A percentile compares a stretch with the other conserved stretches of the same genome.
These are phyloP conservation scores for Eremophila alpestris DNA, from an alignment of 2,797 vertebrate genomes.

Conservation along the genomic window DNA sequence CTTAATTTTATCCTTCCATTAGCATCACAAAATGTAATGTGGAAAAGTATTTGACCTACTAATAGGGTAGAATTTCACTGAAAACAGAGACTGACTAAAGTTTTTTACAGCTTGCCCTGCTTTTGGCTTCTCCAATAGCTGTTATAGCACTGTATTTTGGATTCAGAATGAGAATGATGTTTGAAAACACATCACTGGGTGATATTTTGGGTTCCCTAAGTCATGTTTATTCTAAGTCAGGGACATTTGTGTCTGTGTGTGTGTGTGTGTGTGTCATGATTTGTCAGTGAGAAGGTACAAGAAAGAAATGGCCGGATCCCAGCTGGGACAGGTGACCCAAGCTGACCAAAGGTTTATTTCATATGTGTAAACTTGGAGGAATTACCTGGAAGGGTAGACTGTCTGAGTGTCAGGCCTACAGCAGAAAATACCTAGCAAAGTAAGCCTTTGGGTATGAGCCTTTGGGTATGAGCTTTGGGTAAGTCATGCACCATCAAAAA, in stretches of 20 bases:
- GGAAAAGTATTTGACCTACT: background rate
- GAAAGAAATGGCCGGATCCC: background rate
- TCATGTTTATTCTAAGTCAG: background rate
- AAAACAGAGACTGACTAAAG: background rate
- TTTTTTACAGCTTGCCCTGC: background rate
- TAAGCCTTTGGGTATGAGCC: background rate
- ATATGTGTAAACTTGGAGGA: background rate
- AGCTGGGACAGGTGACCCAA: background rate
- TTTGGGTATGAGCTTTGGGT: background rate
- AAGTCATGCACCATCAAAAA: no score
- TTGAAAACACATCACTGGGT: background rate
- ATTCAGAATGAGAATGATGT: background rate
- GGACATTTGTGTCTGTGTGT: rapidly evolving
- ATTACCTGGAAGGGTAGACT: background rate
- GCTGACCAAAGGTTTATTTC: background rate
- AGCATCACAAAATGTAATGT: background rate
- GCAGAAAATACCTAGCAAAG: background rate
- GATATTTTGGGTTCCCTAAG: background rate
- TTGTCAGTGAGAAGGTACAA: no score
- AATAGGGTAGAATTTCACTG: background rate
- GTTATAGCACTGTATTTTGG: background rate
- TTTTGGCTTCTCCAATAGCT: background rate
- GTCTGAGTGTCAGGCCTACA: background rate
- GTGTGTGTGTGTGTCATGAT: no score
- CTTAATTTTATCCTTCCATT: background rate